Evolutionary conservation across 2,888 invertebrate species (phyloP), one percentile per base, ranked within the genome.

Genomic region (Seira sanloemensis): DNA sequence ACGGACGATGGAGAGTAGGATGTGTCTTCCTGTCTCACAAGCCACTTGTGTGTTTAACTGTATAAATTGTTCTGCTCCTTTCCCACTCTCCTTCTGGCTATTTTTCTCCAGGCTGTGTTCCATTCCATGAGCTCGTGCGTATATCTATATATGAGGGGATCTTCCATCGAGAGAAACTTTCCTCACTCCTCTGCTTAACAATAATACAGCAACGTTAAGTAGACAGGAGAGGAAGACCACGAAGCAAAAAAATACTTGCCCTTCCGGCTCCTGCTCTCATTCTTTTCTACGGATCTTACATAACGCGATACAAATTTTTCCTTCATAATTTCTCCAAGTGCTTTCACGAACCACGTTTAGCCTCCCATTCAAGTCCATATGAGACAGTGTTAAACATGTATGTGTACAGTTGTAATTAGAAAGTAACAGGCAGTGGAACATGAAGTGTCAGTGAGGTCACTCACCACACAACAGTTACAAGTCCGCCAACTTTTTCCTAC

Each of bases 361-460:
- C n/a, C n/a, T n/a, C n/a, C n/a, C n/a, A n/a, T n/a, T n/a, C n/a
- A n/a, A n/a, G n/a, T n/a, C n/a, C n/a, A n/a, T 4, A 37, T 12
- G 12, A 37, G 37, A 37, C 12, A 37, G 5, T 12, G 12, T 37
- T 37, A 37, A 4, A 12, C 37, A 37, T 37, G 5, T 37, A 37
- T 37, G 23, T 66, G 66, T 16, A 27, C 16, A 7, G n/a, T 69
- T 67, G 71, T 65, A 71, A 78, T 78, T 58, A 37, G 5, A 12
- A 37, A 12, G 65, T 18, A 78, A 78, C 37, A 62, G 19, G 68
- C 46, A 69, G 27, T 18, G n/a, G 37, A 21, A 73, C 18, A 75
- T 66, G n/a, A 62, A 78, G 78, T 78, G 78, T 77, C 71, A 24
- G 37, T 65, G 69, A 78, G 71, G 71, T 78, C 78, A 71, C 71